Percentiles rank a stretch among this genome's conserved stretches.
phyloP scores from a whole-genome alignment of 1,140 invertebrate genomes.

The Lepidurus packardi region DNA sequence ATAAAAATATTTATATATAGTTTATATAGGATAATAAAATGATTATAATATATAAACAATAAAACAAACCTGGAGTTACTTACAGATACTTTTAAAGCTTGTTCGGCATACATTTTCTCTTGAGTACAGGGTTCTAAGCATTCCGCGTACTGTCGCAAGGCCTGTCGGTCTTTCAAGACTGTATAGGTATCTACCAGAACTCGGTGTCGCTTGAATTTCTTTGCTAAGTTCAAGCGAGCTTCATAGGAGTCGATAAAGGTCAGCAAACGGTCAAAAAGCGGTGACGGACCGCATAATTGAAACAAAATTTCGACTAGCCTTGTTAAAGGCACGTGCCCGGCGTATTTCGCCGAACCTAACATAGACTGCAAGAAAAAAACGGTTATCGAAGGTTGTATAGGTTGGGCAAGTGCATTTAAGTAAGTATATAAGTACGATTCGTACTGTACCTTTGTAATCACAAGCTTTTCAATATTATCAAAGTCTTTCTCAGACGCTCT shows the following conservation, averaged over 20 bases:
- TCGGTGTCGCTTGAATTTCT: neutral
- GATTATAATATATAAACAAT: no score
- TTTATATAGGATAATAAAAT: no score
- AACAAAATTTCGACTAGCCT: neutral
- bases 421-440: no score
- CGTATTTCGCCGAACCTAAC: neutral
- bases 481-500: conserved; percentile 9
- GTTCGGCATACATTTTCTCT: neutral
- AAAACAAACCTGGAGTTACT: neutral
- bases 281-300: neutral
- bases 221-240: neutral
- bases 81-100: neutral
- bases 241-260: neutral
- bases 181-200: neutral
- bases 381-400: neutral
- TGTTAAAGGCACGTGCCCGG: neutral
- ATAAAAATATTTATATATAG: no score
- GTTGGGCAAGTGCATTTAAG: no score
- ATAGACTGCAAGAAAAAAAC: neutral
- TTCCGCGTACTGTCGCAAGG: neutral
- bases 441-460: neutral
- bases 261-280: conserved; percentile 1
- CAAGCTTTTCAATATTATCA: neutral
- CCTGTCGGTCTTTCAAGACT: neutral
- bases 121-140: neutral